Evolutionary conservation across 92 coral and sea anemone genomes (phyloP), one percentile per base, ranked within the genome.

Genomic region (Zoanthus sansibaricus): DNA sequence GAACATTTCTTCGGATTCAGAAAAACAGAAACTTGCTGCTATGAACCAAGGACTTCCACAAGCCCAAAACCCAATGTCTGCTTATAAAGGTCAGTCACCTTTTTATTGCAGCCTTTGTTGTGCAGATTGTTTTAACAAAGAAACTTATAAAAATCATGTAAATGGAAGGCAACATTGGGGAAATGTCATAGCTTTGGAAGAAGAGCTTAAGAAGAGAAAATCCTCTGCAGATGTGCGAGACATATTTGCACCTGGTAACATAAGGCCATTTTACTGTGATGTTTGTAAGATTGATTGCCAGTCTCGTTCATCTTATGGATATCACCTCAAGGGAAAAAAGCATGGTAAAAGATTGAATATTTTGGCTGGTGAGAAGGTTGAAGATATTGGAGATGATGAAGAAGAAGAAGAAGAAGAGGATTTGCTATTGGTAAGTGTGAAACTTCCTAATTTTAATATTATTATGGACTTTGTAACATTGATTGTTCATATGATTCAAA

Each of bases 381-480:
- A 78, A 14, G 89, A 89, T 61, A 4, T 45, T 72, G 72, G 46
- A 12, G 87, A 72, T 70, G 33, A 83, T 62, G 69, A 49, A 7
- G 92, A 89, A 31, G 82, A 70, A 1, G 55, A 67, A 45, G 25
- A 25, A 25, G 25, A 25, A 87, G 75, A 31, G 25, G 87, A 72
- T 13, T 88, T 84, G 72, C 89, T 71, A 25, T 82, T 83, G 10
- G 62, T 46, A 13, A 86, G 83, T n/a, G 86, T 78, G 33, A 89
- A 89, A 78, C 42, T 89, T 10, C 89, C 92, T 7, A 84, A 77
- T 15, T 85, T 89, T 0, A 89, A 58, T 84, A 84, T 71, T 89
- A 84, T 48, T 89, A 89, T 61, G 89, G 78, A 17, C 89, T 89
- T 4, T 89, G 92, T 82, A 71, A 88, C 30, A 77, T 89, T 87